Evolutionary conservation across 2,888 invertebrate genomes (phyloP), one percentile per base, ranked within the genome.

Genomic region (Tinea pellionella): DNA sequence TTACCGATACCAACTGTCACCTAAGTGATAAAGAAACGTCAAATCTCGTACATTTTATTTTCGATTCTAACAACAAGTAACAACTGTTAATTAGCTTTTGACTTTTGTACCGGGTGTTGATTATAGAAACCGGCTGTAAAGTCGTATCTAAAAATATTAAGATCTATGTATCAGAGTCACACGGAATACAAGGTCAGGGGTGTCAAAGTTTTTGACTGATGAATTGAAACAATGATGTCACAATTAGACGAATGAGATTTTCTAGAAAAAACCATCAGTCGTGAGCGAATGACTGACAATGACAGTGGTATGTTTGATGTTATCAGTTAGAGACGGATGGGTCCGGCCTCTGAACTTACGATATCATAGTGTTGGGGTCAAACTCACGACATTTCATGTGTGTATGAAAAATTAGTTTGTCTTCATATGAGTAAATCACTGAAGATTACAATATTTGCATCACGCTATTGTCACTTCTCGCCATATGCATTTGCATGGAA

Each of bases 201-300:
- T 68, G 69, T 71, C 71, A 70, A 67, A 68, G 65, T 65, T 64
- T 65, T 67, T 72, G 74, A 74, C 75, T 78, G 78, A 81, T 79
- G 78, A 77, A 74, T 78, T 75, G 74, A 78, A 78, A 77, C 76
- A 77, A 75, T 81, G 83, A 84, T 76, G 81, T 84, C 80, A 84
- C 81, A 80, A 80, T 77, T 77, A 76, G 69, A 77, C 71, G 72
- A 72, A 72, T 69, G 65, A 62, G 66, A 63, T 66, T 69, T 66
- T 67, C 64, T 63, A 64, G 67, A 56, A 47, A 61, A 65, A 69
- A 65, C 67, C 69, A 66, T 67, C 68, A 62, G 30, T 42, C 59
- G 37, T 56, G 37, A 59, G 13, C 57, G 60, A 57, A 12, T 60
- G 59, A 64, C 61, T 62, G 61, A 64, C 72, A 74, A 69, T 71